Conservation (phyloP, 1,140 invertebrate species). For the Bombyx mori region DNA sequence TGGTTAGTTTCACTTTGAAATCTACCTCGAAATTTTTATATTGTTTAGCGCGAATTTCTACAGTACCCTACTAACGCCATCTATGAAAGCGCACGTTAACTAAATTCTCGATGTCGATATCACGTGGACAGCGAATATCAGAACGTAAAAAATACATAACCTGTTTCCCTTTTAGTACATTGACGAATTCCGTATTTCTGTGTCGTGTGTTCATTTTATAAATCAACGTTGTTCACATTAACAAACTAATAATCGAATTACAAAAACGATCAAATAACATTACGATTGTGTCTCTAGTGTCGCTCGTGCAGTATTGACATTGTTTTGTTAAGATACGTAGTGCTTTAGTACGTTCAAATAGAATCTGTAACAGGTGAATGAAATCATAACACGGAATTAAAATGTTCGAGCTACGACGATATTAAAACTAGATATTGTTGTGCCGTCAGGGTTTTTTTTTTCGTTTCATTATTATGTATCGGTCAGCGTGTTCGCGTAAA, state of each 20-base stretch:
- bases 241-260: too few species aligned
- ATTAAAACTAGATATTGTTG: constrained; percentile 3
- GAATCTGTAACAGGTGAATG: constrained; percentile 22
- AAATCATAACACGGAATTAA: constrained; percentile 31
- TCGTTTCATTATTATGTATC: constrained; percentile 4
- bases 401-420: not conserved
- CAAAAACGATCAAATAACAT: too few species aligned
- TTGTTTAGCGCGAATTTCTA: not conserved
- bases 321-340: too few species aligned
- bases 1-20: too few species aligned
- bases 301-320: too few species aligned
- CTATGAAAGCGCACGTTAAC: constrained; percentile 24
- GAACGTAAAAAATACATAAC: constrained; percentile 42
- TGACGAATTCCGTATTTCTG: constrained; percentile 60
- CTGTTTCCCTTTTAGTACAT: constrained; percentile 30
- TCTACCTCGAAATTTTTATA: too few species aligned
- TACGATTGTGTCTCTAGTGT: too few species aligned
- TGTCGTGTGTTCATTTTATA: constrained; percentile 26
- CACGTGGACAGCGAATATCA: constrained; percentile 34
- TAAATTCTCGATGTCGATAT: constrained; percentile 28
- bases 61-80: constrained; percentile 25
- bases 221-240: too few species aligned
- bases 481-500: too few species aligned
- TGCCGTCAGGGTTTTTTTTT: constrained; percentile 20
- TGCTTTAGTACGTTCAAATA: too few species aligned